Base-by-base conservation (phyloP, 2,797 vertebrate species). In the Crocodylus rhombifer region DNA sequence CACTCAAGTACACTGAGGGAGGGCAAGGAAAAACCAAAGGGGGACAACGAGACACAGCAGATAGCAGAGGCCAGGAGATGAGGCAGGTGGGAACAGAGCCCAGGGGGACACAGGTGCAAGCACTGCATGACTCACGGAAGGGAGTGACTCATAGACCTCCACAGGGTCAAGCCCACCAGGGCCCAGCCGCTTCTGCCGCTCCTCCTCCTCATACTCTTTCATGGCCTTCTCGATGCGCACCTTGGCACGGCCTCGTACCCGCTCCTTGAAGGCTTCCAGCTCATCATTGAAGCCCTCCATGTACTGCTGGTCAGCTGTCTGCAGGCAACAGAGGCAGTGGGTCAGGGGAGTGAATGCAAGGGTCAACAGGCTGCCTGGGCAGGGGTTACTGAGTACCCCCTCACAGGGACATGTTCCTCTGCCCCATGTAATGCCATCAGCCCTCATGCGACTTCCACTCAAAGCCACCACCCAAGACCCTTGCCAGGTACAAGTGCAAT, bases 151-250 rank as follows among this genome's bases (percentile, higher is more conserved):
- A 5, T 99, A 99, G 64, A 99, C 99, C 15, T 99, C 99, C 0
- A 98, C 97, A 0, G 99, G 99, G 96, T 99, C 99, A 64, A 99
- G 96, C 4, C 99, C 99, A 0, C 99, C 99, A 0, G 99, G 99
- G 0, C 98, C 99, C 9, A 99, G 96, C 6, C 98, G 98, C 56
- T 99, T 99, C 96, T 98, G 98, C 61, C 97, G 88, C 89, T 99
- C 98, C 89, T 99, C 98, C 28, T 99, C 98, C 96, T 99, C 98
- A 0, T 98, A 98, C 30, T 99, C 98, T 88, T 98, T 98, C 97
- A 99, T 96, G 8, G 99, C 99, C 87, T 98, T 99, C 90, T 99
- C 98, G 4, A 98, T 97, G 8, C 98, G 98, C 8, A 96, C 96
- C 96, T 97, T 98, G 1, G 99, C 99, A 0, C 99, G 97, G 71